Base-by-base conservation (phyloP, 1,140 invertebrate genomes). In the Drosophila sucinea region DNA sequence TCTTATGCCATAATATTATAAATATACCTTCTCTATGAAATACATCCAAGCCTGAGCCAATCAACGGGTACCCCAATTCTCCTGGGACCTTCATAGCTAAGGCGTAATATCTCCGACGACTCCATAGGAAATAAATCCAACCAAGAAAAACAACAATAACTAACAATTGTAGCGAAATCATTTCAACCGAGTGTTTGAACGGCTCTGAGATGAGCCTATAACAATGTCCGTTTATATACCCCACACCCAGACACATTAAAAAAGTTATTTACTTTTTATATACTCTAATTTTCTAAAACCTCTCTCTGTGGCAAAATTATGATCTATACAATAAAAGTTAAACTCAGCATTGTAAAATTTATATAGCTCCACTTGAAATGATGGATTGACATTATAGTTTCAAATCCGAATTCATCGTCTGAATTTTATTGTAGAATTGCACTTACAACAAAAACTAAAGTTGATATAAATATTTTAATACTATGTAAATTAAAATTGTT, bases 91-190 rank as follows among this genome's bases (percentile, higher is more conserved):
- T 68, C 0, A 69, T 17, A 17, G 72, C 74, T 10, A 90, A 17
- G 10, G 27, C 5, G 58, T 91, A 91, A n/a, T 70, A 77, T 40
- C 74, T 73, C 6, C 90, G 73, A 0, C 90, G 81, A 29, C 63
- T 81, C 90, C 90, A 91, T 6, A 91, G 17, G 17, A 85, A 62
- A 30, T 80, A 81, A 2, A 85, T 55, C 78, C 82, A 91, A 4
- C 64, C 7, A 7, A 79, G 32, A 11, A 80, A 3, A 1, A 35
- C 11, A 6, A 62, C 40, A 1, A n/a, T 6, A 7, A 73, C n/a
- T 8, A 51, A 63, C 8, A 73, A 29, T 2, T 27, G 3, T 10
- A 63, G 10, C 6, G 73, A 44, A 17, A 69, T 3, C 73, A 76
- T 76, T 4, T 2, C 11, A 3, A 6, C 17, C 17, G 8, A 25